Conservation (phyloP, 2,113 vertebrate species). For the Felis catus region F.catus_Fca126_mat1.0 CM031416.1:141452001-141452500, state of each 20-base stretch:
- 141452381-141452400: too few species aligned
- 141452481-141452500: not conserved
- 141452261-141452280: too few species aligned
- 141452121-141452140: not conserved
- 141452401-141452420: too few species aligned
- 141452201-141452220: rapidly evolving
- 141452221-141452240: rapidly evolving
- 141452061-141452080: rapidly evolving
- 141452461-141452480: not conserved
- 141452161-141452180: rapidly evolving
- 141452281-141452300: too few species aligned
- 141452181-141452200: not conserved
- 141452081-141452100: not conserved
- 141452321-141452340: too few species aligned
- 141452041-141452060: not conserved
- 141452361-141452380: too few species aligned
- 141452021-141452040: not conserved
- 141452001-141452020: not conserved
- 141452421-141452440: too few species aligned
- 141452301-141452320: too few species aligned
- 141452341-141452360: too few species aligned
- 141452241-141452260: rapidly evolving
- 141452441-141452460: not conserved
- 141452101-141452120: not conserved
- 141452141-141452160: not conserved